Evolutionary conservation across 2,797 vertebrate genomes (phyloP), one percentile per base, ranked within the genome.

Genomic region (Chromis chromis): DNA sequence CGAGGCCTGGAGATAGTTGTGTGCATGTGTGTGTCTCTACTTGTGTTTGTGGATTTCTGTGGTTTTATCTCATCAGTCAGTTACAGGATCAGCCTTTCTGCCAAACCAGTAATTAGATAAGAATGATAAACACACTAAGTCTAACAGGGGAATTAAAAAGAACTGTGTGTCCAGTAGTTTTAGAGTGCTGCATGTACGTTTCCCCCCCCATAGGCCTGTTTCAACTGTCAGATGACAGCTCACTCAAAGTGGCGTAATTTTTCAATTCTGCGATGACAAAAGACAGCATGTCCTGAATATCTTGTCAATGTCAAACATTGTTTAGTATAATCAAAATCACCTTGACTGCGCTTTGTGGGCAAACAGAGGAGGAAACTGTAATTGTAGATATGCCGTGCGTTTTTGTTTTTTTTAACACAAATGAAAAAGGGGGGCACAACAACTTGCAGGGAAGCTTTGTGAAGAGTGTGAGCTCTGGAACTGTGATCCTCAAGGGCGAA

Each of bases 401-500:
- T 89, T 78, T 82, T 31, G n/a, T n/a, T 31, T 31, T 31, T 36
- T 36, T 46, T 46, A 78, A 84, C 86, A 59, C 52, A 50, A 25
- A 77, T 73, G 70, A 85, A 83, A 25, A 86, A 36, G 62, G 61
- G 77, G 82, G 71, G 75, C 59, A 70, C 74, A 71, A 61, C 84
- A 86, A 90, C 81, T 92, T 65, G 84, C 81, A 78, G 78, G 57
- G 70, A 87, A 75, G 88, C 87, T 92, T 92, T 88, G 89, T 89
- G 89, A 85, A 81, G 89, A 82, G 89, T 68, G 86, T 68, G 83
- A 85, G 85, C 87, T 81, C 74, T 76, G 85, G 82, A 89, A 88
- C 88, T 85, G 85, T 79, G 88, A 91, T 93, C 89, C 87, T 93
- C 91, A 93, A 93, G 89, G 93, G 91, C 91, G 83, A 93, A 92